Percentiles rank a stretch among this genome's conserved stretches.
phyloP scores from a whole-genome alignment of 2,113 vertebrate species.

The Delphinus delphis region DNA sequence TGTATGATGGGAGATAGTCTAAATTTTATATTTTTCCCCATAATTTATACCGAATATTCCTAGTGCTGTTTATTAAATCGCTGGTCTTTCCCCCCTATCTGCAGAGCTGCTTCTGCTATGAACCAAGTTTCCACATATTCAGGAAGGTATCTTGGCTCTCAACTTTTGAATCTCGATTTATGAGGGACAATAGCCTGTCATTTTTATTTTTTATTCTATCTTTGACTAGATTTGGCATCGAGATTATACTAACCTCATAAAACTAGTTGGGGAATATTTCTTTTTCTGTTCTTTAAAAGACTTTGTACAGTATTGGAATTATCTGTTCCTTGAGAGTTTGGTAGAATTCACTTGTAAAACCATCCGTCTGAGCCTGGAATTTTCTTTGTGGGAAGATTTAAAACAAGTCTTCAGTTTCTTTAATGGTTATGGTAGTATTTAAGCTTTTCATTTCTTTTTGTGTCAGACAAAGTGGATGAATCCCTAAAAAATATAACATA shows the following conservation, averaged over 20 bases:
- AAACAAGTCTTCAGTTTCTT: conserved; percentile 1
- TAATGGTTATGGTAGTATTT: background rate
- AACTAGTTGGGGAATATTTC: background rate
- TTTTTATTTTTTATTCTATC: conserved; percentile 32
- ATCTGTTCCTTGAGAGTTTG: background rate
- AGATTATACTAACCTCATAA: background rate
- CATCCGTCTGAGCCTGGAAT: background rate
- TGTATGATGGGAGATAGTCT: background rate
- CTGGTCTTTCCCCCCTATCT: background rate
- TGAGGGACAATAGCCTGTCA: background rate
- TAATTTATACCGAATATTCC: background rate
- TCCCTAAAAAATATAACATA: background rate
- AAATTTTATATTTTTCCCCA: background rate
- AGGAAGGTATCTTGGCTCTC: background rate
- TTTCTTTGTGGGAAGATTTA: conserved; percentile 29
- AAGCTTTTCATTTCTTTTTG: background rate
- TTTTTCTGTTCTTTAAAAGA: background rate
- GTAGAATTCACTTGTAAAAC: conserved; percentile 18
- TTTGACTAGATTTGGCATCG: background rate
- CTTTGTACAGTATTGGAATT: background rate
- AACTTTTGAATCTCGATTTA: background rate
- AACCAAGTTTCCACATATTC: background rate
- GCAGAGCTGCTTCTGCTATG: background rate
- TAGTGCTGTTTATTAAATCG: background rate
- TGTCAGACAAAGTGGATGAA: conserved; percentile 12